Base-by-base conservation (phyloP, 2,888 invertebrate genomes). In the Neoitamus cyanurus region DNA sequence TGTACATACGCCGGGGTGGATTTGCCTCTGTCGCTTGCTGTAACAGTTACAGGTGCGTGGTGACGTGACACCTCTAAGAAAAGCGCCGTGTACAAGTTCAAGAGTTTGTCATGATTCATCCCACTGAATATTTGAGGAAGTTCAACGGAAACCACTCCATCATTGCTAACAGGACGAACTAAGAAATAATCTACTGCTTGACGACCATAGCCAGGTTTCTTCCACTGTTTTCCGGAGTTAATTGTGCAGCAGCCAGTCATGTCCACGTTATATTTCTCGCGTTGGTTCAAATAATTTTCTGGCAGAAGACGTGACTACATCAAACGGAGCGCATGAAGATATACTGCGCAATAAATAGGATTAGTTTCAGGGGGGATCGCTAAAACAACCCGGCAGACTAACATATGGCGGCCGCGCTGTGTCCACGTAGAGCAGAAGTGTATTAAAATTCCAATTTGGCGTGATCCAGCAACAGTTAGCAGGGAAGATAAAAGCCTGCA, bases 391-490 rank as follows among this genome's bases (percentile, higher is more conserved):
- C 20, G 15, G 28, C 15, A 6, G n/a, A 13, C 46, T 31, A 78
- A 31, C 30, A 58, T 48, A 58, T 77, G 77, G 30, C 20, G 42
- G 75, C 15, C 46, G 46, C 3, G 25, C 13, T 7, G 31, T 2
- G 48, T 36, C 15, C 78, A 78, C 48, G 58, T 48, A 31, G 3
- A 5, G 31, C 31, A 4, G 34, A 46, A 77, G 46, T 77, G 13
- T 28, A 77, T 77, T 78, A 48, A 48, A 78, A 48, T 48, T 78
- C 78, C 48, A 78, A 42, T 78, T 78, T 30, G 58, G 48, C 58
- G 25, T 78, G 78, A 78, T 78, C 25, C 42, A 58, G 78, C 78
- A 78, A 78, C 78, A 78, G 78, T 78, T 78, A 58, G 48, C 31
- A 48, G 9, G 48, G 42, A 34, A 34, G 58, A 31, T 48, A 48